Evolutionary conservation across 1,140 invertebrate species (phyloP), one percentile per base, ranked within the genome.

Genomic region (Ceratina calcarata): DNA sequence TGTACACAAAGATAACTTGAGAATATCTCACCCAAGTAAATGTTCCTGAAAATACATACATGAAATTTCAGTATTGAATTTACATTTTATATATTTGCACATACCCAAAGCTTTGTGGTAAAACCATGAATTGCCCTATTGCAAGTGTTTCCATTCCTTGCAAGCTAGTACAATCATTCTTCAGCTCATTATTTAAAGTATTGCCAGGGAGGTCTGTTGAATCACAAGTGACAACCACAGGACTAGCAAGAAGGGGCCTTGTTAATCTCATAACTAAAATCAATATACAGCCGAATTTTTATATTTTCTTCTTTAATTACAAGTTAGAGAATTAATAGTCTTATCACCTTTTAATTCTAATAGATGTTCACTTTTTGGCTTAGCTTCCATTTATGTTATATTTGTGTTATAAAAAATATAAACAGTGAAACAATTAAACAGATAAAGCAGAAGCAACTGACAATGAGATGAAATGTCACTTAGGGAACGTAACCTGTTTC

Each of bases 1-100:
- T 99, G 97, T 65, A 99, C 97, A 94, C 97, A 98, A 68, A 99
- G 96, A 90, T 99, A 99, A 91, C 98, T 98, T 1, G 98, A 98
- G 94, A 99, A 99, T 27, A 98, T 99, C 95, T 99, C 99, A 22
- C 99, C 99, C 32, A 97, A 91, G 92, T 97, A 97, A 86, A 97
- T 96, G 91, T 96, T 97, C 65, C 96, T 96, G 90, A 85, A 94
- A 93, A 55, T 53, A 64, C 24, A 60, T 62, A 16, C 7, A 51
- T 49, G 7, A 18, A 65, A 53, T 16, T 27, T 1, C 49, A 12
- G 18, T 2, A 53, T 12, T 27, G 3, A 66, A 24, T 60, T 69
- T 22, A 66, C 15, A 45, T 55, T 57, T 51, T 24, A 57, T 53
- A 49, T 20, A 45, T 45, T 64, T 72, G 53, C 67, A 74, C 32